Conservation (phyloP, 2,797 vertebrate species). For the Epinephelus coioides region DNA sequence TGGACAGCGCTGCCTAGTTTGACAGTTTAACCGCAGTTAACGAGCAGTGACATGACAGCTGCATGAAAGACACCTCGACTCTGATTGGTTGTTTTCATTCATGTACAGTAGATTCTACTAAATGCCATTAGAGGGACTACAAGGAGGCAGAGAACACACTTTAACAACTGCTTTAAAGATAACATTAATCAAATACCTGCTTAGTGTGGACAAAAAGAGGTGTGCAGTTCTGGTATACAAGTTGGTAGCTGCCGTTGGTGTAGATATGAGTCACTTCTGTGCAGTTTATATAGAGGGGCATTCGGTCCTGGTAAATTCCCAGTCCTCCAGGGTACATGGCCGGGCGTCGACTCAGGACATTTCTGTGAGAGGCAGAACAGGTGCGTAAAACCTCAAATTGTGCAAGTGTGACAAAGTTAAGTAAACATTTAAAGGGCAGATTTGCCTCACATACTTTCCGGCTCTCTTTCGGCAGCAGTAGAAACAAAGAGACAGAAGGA, state of each 20-base stretch:
- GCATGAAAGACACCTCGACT: too few relatives aligned
- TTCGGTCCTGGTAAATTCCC: slow-evolving; percentile 79
- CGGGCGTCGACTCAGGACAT: slow-evolving; percentile 49
- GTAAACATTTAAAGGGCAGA: neutral
- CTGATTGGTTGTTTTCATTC: too few relatives aligned
- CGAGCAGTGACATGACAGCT: too few relatives aligned
- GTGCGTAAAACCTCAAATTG: neutral
- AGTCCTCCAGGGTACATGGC: slow-evolving; percentile 62
- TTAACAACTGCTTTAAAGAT: too few relatives aligned
- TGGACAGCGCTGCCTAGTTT: too few relatives aligned
- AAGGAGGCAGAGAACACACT: too few relatives aligned
- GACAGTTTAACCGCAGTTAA: too few relatives aligned
- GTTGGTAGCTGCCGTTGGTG: slow-evolving; percentile 88
- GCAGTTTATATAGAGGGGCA: slow-evolving; percentile 87
- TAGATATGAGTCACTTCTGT: slow-evolving; percentile 87
- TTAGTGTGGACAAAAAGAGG: slow-evolving; percentile 82
- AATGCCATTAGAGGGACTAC: too few relatives aligned
- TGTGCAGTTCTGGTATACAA: slow-evolving; percentile 88
- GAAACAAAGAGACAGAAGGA: slow-evolving; percentile 64
- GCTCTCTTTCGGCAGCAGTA: slow-evolving; percentile 73
- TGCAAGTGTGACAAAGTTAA: slow-evolving; percentile 3
- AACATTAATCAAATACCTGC: slow-evolving; percentile 63
- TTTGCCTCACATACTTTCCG: slow-evolving; percentile 67
- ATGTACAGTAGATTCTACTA: too few relatives aligned
- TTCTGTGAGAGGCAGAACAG: slow-evolving; percentile 51